phyloP scores from a whole-genome alignment of 1,140 invertebrate genomes.

The Nebria ingens region DNA sequence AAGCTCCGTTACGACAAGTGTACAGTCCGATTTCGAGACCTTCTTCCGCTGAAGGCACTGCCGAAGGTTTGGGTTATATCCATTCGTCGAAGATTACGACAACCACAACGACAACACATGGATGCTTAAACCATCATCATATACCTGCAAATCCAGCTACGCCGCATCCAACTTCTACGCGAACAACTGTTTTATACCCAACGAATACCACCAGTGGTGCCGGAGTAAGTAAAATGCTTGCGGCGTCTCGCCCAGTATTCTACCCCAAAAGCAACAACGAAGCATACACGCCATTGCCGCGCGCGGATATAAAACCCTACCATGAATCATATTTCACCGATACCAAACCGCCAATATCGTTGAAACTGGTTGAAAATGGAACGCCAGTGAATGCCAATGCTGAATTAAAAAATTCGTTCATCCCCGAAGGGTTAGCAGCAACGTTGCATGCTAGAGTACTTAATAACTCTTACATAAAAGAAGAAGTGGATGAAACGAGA shows the following conservation, averaged over 20 bases:
- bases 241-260: slow-evolving; percentile 25
- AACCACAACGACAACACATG: slow-evolving; percentile 24
- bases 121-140: slow-evolving; percentile 24
- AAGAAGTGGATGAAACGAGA: slow-evolving; percentile 25
- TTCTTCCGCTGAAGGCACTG: slow-evolving; percentile 43
- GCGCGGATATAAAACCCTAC: slow-evolving; percentile 61
- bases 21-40: slow-evolving; percentile 62
- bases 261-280: slow-evolving; percentile 31
- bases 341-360: slow-evolving; percentile 39
- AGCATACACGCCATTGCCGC: slow-evolving; percentile 50
- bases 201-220: slow-evolving; percentile 13
- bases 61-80: slow-evolving; percentile 46
- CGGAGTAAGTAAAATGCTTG: background rate
- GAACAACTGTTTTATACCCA: slow-evolving; percentile 31
- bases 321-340: slow-evolving; percentile 61
- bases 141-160: slow-evolving; percentile 27
- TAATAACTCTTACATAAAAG: slow-evolving; percentile 30
- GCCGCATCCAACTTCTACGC: slow-evolving; percentile 28
- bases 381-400: background rate
- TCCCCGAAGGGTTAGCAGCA: slow-evolving; percentile 63
- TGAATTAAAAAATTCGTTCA: slow-evolving; percentile 34
- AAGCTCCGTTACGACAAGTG: slow-evolving; percentile 31
- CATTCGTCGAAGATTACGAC: slow-evolving; percentile 23
- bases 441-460: slow-evolving; percentile 68
- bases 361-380: slow-evolving; percentile 8